phyloP scores from a whole-genome alignment of 2,888 invertebrate genomes.

The Cinara cedri region DNA sequence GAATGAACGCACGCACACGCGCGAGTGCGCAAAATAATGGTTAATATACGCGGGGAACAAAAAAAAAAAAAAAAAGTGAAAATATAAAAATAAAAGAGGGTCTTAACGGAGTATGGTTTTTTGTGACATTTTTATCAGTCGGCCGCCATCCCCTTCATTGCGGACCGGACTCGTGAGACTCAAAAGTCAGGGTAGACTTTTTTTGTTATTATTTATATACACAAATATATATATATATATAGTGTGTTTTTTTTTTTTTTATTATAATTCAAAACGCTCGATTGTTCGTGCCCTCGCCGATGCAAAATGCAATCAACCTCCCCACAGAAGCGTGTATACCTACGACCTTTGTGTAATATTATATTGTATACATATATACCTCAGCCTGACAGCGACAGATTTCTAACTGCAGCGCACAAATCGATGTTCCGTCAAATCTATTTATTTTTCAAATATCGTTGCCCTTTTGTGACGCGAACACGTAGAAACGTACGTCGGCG shows the following conservation, averaged over 20 bases:
- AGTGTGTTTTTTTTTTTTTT: neutral
- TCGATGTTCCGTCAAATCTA: neutral
- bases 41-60: no score
- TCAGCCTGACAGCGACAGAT: conserved; percentile 13
- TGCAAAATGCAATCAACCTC: conserved; percentile 11
- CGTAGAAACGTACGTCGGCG: neutral
- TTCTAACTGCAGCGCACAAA: neutral
- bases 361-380: neutral
- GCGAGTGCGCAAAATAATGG: neutral
- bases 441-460: no score
- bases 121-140: conserved; percentile 51
- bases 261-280: conserved; percentile 29
- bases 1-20: neutral
- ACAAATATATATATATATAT: neutral
- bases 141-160: conserved; percentile 12
- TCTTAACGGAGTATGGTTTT: conserved; percentile 25
- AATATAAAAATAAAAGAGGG: conserved; percentile 31
- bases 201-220: neutral
- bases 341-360: neutral
- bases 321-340: neutral
- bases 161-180: conserved; percentile 36
- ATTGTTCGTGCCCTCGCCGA: conserved; percentile 15
- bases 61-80: neutral
- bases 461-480: no score
- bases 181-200: conserved; percentile 44